A percentile compares a stretch with the other conserved stretches of the same genome.
Evolutionary conservation across 2,888 invertebrate genomes (phyloP).

Genomic region (Homarus gammarus): DNA sequence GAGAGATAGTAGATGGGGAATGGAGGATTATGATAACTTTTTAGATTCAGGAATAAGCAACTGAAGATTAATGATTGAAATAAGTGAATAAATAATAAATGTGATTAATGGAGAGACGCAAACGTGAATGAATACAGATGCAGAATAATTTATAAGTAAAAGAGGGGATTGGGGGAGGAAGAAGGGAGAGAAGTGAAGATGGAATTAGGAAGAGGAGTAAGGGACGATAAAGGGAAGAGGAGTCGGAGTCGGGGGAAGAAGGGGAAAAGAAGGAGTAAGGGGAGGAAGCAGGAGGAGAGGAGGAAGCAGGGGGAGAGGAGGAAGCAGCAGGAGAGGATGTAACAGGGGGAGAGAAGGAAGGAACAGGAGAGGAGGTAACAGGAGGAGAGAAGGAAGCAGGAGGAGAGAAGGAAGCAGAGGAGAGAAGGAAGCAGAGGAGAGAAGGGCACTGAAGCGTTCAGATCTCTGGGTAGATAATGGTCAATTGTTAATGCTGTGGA

Average conservation of each 20-base stretch:
- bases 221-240: neutral
- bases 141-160: neutral
- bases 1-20: neutral
- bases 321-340: neutral
- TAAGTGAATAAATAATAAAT: too few species aligned
- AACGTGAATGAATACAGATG: too few species aligned
- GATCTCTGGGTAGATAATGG: constrained; percentile 27
- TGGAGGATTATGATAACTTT: neutral
- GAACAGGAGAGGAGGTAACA: too few species aligned
- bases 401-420: neutral
- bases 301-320: neutral
- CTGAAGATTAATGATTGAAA: too few species aligned
- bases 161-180: neutral
- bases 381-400: neutral
- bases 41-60: too few species aligned
- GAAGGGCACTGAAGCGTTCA: neutral
- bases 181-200: neutral
- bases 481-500: constrained; percentile 36
- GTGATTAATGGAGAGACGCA: too few species aligned
- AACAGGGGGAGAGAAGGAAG: neutral
- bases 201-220: neutral
- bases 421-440: neutral
- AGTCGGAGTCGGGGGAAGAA: neutral
- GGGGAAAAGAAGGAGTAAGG: neutral
- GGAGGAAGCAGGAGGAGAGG: neutral